Evolutionary conservation across 37 sponge, comb jelly and placozoan species (phyloP), one percentile per base, ranked within the genome.

Genomic region (Crambe crambe): DNA sequence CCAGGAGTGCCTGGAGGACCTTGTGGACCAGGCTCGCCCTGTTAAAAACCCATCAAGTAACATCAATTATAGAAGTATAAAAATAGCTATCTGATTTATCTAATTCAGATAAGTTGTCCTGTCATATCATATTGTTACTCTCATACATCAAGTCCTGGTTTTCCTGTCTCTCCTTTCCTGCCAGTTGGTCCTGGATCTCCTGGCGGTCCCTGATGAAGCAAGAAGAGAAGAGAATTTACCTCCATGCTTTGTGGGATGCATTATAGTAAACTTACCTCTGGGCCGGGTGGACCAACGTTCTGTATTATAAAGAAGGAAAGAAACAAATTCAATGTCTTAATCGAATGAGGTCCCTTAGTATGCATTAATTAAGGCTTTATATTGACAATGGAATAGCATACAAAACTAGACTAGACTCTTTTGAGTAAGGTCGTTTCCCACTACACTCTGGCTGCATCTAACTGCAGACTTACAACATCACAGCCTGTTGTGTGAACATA

Each of bases 401-500:
- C n/a, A n/a, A n/a, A n/a, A n/a, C n/a, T n/a, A n/a, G n/a, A n/a
- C n/a, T n/a, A n/a, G n/a, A n/a, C n/a, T n/a, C n/a, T n/a, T n/a
- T n/a, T n/a, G n/a, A n/a, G n/a, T n/a, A n/a, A n/a, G n/a, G n/a
- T n/a, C n/a, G n/a, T n/a, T n/a, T n/a, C n/a, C n/a, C n/a, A n/a
- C n/a, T n/a, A n/a, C n/a, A n/a, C n/a, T n/a, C n/a, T n/a, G n/a
- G n/a, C n/a, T n/a, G n/a, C n/a, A n/a, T n/a, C n/a, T n/a, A n/a
- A n/a, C n/a, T n/a, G n/a, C n/a, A n/a, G n/a, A 47, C 34, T 65
- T 65, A 65, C 66, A 26, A 32, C 9, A 65, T 65, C 66, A 65
- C 66, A 65, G 31, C 66, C 66, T 8, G 66, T 65, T 30, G 66
- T 5, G 10, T 65, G 66, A 34, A 65, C 66, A 31, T 65, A 65